Conservation (phyloP, 2,113 vertebrate species). For the Peromyscus californicus region DNA sequence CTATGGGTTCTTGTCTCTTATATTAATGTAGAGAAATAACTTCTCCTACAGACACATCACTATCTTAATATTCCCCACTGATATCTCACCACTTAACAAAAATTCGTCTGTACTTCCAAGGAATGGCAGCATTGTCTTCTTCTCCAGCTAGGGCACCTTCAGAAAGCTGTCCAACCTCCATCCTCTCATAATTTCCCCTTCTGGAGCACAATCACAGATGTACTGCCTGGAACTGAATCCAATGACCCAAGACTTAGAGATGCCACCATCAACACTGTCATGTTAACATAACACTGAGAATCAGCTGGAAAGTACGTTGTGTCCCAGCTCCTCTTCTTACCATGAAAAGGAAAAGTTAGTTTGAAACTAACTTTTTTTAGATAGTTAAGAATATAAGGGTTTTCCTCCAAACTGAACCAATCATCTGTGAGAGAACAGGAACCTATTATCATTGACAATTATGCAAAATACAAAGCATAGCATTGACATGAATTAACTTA, state of each 20-base stretch:
- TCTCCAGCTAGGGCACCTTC: not conserved
- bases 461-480: not conserved
- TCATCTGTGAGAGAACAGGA: not conserved
- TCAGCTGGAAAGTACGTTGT: not conserved
- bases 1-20: not conserved
- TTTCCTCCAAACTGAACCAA: not conserved
- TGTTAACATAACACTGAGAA: not conserved
- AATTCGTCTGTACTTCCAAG: not conserved
- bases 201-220: not conserved
- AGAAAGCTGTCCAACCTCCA: not conserved
- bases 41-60: not conserved
- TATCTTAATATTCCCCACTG: not conserved
- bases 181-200: not conserved
- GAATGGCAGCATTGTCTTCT: not conserved
- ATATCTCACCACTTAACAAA: not conserved
- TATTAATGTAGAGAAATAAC: not conserved
- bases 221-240: not conserved
- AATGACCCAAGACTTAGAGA: not conserved
- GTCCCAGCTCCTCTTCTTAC: not conserved
- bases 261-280: not conserved
- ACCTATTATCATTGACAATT: not conserved
- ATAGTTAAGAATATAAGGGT: not conserved
- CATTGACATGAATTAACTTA: not conserved
- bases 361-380: not conserved
- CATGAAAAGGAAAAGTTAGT: not conserved